Base-by-base conservation (phyloP, 2,113 vertebrate genomes). In the Pomatostomus ruficeps region DNA sequence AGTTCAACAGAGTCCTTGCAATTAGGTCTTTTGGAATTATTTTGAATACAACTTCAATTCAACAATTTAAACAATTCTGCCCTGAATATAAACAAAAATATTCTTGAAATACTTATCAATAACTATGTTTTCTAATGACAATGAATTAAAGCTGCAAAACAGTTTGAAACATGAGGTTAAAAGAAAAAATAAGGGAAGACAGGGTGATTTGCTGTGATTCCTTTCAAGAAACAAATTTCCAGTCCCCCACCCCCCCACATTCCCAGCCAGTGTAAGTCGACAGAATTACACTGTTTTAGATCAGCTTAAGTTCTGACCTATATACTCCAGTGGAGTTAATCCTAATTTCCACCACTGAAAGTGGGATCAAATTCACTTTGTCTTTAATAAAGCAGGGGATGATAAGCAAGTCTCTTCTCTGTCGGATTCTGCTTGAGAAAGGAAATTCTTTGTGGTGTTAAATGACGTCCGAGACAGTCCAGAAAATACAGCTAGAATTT, bases 271-370 rank as follows among this genome's bases (percentile, higher is more conserved):
- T 21, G 28, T 89, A 91, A 91, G 11, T 76, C 6, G 0, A 67
- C 40, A 81, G 71, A 93, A 76, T 91, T 89, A 91, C 74, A 89
- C 54, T 33, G 22, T 0, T 93, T 85, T 45, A 85, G 86, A 94
- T 87, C 91, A 94, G 89, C 68, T 85, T 81, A 89, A 89, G 9
- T 85, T 91, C 94, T 96, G 94, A 88, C 87, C 92, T 67, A 83
- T 88, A 85, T 66, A 70, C 68, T 93, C 86, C 59, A 65, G 81
- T 49, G 75, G 84, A 91, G 80, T 91, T 89, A 88, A 93, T 95
- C 79, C 65, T 77, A 80, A 93, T 94, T 97, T 96, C 85, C 72
- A 95, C 93, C 61, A 74, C 88, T 63, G 82, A 52, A 88, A 93
- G 55, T 93, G 55, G 82, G 86, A 65, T 77, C 38, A 52, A 88